These are phyloP conservation scores for Cepaea hortensis DNA, from an alignment of 2,888 invertebrate species.

Conservation along the genomic window DNA sequence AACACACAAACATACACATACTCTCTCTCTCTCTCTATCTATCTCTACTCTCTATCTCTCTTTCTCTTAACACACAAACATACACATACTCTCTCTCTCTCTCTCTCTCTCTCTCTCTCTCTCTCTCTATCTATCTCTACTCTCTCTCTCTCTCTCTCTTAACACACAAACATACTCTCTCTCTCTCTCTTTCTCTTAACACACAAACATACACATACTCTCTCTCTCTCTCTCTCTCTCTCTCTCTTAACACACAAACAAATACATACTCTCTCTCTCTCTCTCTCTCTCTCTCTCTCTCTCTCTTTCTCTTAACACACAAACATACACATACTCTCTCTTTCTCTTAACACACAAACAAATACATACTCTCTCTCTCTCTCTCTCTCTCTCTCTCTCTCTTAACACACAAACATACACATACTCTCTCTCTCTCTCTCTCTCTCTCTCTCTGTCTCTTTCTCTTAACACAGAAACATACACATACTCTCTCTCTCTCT, in stretches of 20 bases:
- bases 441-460: background rate
- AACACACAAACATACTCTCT: no score
- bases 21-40: background rate
- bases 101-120: background rate
- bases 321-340: background rate
- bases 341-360: no score
- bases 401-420: no score
- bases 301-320: background rate
- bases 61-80: background rate
- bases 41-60: background rate
- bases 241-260: no score
- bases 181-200: background rate
- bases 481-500: background rate
- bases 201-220: background rate
- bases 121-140: background rate
- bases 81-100: background rate
- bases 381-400: background rate
- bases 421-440: background rate
- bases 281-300: background rate
- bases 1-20: no score
- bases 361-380: background rate
- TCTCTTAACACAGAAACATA: background rate
- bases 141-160: background rate
- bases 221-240: background rate
- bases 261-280: no score